Evolutionary conservation across 2,888 invertebrate genomes (phyloP).

Genomic region (Aphodius granarius): DNA sequence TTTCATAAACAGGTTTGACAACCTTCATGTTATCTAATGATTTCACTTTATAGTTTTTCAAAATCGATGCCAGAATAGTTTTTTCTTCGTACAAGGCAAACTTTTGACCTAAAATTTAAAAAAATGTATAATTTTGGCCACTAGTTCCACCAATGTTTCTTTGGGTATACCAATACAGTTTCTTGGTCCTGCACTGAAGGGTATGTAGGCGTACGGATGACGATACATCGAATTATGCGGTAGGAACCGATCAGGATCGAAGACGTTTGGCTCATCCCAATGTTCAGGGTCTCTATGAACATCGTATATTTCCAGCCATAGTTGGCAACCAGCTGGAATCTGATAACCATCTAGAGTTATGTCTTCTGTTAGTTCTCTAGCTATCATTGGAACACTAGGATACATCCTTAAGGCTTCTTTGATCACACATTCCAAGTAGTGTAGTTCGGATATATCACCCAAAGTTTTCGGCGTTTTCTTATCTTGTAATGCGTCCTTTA

Average conservation of each 20-base stretch:
- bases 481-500: constrained; percentile 38
- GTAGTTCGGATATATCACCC: constrained; percentile 41
- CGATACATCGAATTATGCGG: constrained; percentile 20
- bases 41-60: constrained; percentile 35
- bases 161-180: constrained; percentile 19
- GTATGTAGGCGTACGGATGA: constrained; percentile 22
- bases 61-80: constrained; percentile 34
- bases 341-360: constrained; percentile 32
- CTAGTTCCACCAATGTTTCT: neutral
- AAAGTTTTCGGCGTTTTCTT: constrained; percentile 22
- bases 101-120: constrained; percentile 36
- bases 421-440: constrained; percentile 45
- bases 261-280: constrained; percentile 14
- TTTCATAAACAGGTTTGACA: constrained; percentile 29
- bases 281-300: constrained; percentile 16
- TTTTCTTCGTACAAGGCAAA: constrained; percentile 40
- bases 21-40: constrained; percentile 36
- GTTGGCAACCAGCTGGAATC: constrained; percentile 12
- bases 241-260: constrained; percentile 22
- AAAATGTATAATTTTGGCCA: no score
- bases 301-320: constrained; percentile 14
- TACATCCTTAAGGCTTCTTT: constrained; percentile 46
- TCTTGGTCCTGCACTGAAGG: constrained; percentile 24
- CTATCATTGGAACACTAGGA: constrained; percentile 44
- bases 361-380: constrained; percentile 39